Percentiles rank a stretch among this genome's conserved stretches.
Conservation (phyloP, 2,888 invertebrate genomes). For the Eupithecia subfuscata region DNA sequence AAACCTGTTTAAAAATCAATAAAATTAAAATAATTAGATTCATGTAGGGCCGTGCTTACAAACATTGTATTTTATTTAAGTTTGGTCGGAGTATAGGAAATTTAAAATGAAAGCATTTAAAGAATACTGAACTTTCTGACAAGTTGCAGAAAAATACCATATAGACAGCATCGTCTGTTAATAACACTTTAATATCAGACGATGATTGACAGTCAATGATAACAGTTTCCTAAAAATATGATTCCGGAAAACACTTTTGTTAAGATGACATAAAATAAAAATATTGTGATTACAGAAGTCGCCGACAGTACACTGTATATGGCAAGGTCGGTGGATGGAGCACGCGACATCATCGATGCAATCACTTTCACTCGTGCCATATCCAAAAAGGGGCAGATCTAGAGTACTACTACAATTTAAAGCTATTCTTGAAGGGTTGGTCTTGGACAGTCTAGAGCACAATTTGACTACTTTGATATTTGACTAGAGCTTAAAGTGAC, state of each 20-base stretch:
- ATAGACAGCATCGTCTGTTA: background rate
- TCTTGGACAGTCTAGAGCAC: no score
- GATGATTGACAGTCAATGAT: no score
- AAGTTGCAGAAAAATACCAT: background rate
- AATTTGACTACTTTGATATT: no score
- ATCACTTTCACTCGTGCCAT: slow-evolving; percentile 76
- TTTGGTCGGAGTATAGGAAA: background rate
- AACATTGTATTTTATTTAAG: background rate
- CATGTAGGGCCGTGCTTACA: no score
- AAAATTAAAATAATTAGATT: no score
- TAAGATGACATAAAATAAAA: background rate
- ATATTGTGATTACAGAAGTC: background rate
- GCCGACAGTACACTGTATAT: slow-evolving; percentile 55
- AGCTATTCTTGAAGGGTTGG: no score
- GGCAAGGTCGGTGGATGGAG: slow-evolving; percentile 76
- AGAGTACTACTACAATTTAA: background rate
- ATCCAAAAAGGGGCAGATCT: background rate
- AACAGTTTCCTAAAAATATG: background rate
- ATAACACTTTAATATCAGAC: no score
- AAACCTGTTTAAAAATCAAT: no score
- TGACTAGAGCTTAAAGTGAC: no score
- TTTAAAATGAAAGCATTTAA: no score
- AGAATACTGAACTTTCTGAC: no score
- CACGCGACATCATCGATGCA: slow-evolving; percentile 75
- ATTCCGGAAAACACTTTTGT: background rate